Evolutionary conservation across 2,113 vertebrate genomes (phyloP).

Genomic region (Gorsachius goisagi): DNA sequence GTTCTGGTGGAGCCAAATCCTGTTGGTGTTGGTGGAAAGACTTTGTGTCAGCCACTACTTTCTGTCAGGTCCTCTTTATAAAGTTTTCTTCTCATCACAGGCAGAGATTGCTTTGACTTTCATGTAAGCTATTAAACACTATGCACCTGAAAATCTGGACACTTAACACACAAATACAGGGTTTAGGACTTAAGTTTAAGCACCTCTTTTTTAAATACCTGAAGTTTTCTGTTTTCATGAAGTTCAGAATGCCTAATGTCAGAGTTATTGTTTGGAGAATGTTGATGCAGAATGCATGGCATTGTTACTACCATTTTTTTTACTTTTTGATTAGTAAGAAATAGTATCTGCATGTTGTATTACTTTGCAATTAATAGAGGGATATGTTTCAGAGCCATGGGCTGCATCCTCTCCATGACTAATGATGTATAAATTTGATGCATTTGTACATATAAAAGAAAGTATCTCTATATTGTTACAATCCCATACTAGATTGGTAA

Average conservation of each 20-base stretch:
- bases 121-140: neutral
- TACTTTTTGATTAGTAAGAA: neutral
- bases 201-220: neutral
- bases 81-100: neutral
- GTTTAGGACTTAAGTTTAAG: neutral
- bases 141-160: neutral
- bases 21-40: neutral
- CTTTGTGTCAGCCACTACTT: neutral
- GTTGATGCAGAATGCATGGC: neutral
- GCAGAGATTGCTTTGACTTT: neutral
- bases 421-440: neutral
- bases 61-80: neutral
- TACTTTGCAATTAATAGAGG: neutral
- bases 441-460: neutral
- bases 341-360: neutral
- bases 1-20: neutral
- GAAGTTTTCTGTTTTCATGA: neutral
- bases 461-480: neutral
- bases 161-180: neutral
- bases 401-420: neutral
- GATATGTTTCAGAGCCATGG: neutral
- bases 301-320: neutral
- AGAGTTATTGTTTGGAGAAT: neutral
- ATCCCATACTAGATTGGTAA: neutral
- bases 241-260: neutral